A percentile compares a stretch with the other conserved stretches of the same genome.
phyloP scores from a whole-genome alignment of 2,113 vertebrate genomes.

The Catharus minimus region DNA sequence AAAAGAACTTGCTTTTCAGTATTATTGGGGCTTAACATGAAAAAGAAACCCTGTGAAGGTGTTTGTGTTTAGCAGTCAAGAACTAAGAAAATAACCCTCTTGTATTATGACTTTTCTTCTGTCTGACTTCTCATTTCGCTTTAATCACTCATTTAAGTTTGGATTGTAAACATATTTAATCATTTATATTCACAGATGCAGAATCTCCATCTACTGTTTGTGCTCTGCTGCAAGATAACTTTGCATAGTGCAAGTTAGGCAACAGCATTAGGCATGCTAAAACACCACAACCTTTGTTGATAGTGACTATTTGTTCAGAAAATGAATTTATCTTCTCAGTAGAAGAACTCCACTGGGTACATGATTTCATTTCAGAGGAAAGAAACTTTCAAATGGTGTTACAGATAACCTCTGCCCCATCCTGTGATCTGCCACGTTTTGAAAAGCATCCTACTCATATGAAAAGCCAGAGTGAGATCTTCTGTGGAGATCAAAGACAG shows the following conservation, averaged over 20 bases:
- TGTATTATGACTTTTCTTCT: rapidly evolving
- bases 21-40: background rate
- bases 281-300: rapidly evolving
- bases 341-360: background rate
- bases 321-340: background rate
- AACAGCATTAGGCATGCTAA: background rate
- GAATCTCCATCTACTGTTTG: background rate
- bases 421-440: background rate
- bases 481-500: background rate
- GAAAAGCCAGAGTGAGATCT: background rate
- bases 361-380: background rate
- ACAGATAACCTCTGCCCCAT: background rate
- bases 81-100: background rate
- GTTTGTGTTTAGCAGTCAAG: background rate
- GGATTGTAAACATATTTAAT: background rate
- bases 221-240: background rate
- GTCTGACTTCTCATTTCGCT: background rate
- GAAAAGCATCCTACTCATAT: background rate
- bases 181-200: background rate
- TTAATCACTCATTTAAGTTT: background rate
- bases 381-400: background rate
- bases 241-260: background rate
- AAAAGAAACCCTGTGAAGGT: background rate
- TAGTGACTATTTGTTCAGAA: background rate
- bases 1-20: background rate